Evolutionary conservation across 2,888 invertebrate species (phyloP).

Genomic region (Arenicola marina): DNA sequence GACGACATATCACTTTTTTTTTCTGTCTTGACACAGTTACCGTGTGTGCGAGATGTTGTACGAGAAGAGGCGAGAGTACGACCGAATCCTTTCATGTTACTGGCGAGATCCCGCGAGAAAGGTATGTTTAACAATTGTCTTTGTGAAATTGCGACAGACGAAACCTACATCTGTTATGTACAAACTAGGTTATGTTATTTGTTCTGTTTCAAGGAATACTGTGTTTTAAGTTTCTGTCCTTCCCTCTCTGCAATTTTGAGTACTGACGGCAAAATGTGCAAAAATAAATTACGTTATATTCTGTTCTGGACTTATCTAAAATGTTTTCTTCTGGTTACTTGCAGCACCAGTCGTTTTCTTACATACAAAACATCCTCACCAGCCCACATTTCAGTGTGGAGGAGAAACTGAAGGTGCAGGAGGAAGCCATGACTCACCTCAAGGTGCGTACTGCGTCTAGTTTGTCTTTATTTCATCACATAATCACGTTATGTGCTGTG

Average conservation of each 20-base stretch:
- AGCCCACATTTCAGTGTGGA: conserved; percentile 15
- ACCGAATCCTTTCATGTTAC: conserved; percentile 73
- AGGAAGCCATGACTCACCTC: conserved; percentile 53
- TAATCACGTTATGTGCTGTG: too few species aligned
- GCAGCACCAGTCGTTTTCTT: conserved; percentile 39
- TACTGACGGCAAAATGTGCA: too few species aligned
- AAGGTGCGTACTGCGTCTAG: conserved; percentile 40
- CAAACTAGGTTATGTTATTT: too few species aligned
- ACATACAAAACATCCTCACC: conserved; percentile 41
- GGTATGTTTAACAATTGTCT: conserved; percentile 37
- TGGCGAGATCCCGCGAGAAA: conserved; percentile 69
- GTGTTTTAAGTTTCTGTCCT: too few species aligned
- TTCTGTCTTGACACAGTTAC: conserved; percentile 65
- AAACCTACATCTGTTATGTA: too few species aligned
- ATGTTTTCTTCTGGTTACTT: neutral
- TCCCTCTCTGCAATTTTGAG: too few species aligned
- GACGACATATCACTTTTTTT: too few species aligned
- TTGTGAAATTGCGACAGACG: too few species aligned
- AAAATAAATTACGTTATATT: too few species aligned
- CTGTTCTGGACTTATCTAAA: too few species aligned
- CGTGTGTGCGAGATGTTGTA: conserved; percentile 74
- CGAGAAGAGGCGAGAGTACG: conserved; percentile 68
- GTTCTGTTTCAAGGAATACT: too few species aligned
- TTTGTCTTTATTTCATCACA: neutral
- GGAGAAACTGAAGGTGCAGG: conserved; percentile 54